Evolutionary conservation across 2,113 vertebrate genomes (phyloP), one percentile per base, ranked within the genome.

Genomic region (Morone chrysops): DNA sequence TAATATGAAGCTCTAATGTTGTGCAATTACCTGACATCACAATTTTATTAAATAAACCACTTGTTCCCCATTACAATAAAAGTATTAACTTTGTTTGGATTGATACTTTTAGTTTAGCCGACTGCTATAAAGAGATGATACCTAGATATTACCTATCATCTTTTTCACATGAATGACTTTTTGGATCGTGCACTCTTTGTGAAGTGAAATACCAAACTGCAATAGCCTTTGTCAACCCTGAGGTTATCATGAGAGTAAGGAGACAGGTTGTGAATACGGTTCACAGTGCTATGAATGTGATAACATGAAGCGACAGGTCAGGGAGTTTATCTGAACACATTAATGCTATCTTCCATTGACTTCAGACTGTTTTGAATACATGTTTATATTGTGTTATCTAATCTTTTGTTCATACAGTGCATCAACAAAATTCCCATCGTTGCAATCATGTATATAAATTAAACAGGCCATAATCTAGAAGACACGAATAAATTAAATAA

Each of bases 401-500:
- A 48, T 71, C 45, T 70, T 65, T 74, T 86, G 22, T 73, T 90
- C 77, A 62, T 62, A 14, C 25, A 20, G 25, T 31, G 22, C n/a
- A 70, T 71, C 48, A 56, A 43, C 18, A 63, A 20, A 67, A 69
- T 53, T 12, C 22, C 45, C 72, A 50, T 72, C n/a, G 43, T 8
- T 40, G 31, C 60, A 65, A 48, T 68, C 47, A 41, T 62, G 41
- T 41, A 54, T 54, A 59, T n/a, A 85, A 90, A 83, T 53, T 31
- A 31, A 67, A 60, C 50, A 73, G 70, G 72, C 75, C 56, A 56
- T 62, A 75, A 77, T 84, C 25, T 80, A 16, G n/a, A 45, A 43
- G 36, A 68, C 60, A 72, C 4, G 66, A 84, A 83, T 80, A 45
- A 83, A 90, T 82, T 57, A 68, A 68, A 25, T 62, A n/a, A 79